Conservation (phyloP, 2,113 vertebrate genomes). For the Muntiacus muntjak region DNA sequence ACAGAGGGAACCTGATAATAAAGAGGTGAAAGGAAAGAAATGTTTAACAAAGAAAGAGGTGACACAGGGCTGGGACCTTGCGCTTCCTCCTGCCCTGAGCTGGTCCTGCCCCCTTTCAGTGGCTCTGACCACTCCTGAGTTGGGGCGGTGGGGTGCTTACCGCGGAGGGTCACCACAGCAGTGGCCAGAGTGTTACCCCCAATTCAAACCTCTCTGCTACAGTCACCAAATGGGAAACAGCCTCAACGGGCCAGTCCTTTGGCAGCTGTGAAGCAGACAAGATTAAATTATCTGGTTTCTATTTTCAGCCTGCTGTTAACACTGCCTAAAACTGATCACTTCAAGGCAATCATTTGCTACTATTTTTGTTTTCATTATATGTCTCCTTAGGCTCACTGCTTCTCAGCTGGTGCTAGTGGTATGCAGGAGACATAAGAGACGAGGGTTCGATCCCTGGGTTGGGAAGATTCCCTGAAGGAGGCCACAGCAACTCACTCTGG, state of each 20-base stretch:
- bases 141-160: neutral
- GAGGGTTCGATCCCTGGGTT: neutral
- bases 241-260: neutral
- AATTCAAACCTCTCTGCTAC: neutral
- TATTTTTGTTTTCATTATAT: conserved; percentile 43
- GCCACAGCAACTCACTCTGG: neutral
- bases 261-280: neutral
- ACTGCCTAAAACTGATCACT: neutral
- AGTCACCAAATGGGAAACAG: neutral
- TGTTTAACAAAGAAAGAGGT: neutral
- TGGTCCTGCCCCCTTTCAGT: neutral
- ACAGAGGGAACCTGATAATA: neutral
- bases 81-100: no score
- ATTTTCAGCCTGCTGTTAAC: neutral
- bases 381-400: neutral
- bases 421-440: neutral
- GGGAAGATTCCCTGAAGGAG: neutral
- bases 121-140: neutral
- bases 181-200: neutral
- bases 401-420: neutral
- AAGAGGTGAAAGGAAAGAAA: neutral
- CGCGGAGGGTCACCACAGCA: neutral
- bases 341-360: neutral
- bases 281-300: neutral
- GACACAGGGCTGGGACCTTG: neutral